Percentiles rank a stretch among this genome's conserved stretches.
phyloP scores from a whole-genome alignment of 2,888 invertebrate genomes.

The Drepanosiphum platanoidis region DNA sequence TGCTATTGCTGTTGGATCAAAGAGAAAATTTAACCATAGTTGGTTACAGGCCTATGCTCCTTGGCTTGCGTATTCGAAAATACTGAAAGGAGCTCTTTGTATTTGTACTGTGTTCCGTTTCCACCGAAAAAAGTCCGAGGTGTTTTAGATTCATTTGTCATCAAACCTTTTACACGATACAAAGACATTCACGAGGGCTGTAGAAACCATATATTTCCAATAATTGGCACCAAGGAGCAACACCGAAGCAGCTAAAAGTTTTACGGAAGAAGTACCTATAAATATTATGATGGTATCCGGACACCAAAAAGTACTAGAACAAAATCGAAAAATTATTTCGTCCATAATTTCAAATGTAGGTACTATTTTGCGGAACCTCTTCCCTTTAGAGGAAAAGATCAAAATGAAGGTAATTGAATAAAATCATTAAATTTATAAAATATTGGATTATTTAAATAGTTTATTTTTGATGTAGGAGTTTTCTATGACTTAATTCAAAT shows the following conservation, averaged over 20 bases:
- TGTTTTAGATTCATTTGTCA: constrained; percentile 11
- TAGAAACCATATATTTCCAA: constrained; percentile 21
- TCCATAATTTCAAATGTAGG: neutral
- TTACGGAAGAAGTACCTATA: neutral
- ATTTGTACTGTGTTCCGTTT: constrained; percentile 23
- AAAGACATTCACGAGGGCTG: constrained; percentile 1
- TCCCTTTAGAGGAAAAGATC: neutral
- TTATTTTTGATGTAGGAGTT: neutral
- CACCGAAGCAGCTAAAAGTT: neutral
- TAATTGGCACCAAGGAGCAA: constrained; percentile 5
- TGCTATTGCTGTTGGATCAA: neutral
- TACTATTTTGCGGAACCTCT: neutral
- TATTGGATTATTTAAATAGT: neutral
- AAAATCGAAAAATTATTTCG: constrained; percentile 2
- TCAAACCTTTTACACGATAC: constrained; percentile 10
- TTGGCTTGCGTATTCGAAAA: constrained; percentile 5
- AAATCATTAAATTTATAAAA: neutral
- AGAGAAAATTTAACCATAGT: constrained; percentile 8
- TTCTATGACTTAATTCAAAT: neutral
- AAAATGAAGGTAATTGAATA: neutral
- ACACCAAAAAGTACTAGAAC: neutral
- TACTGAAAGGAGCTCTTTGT: constrained; percentile 16
- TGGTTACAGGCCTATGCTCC: constrained; percentile 11
- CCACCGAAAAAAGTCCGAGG: constrained; percentile 64
- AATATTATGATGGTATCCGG: constrained; percentile 2